Evolutionary conservation across 23 tunicate genomes (phyloP), one percentile per base, ranked within the genome.

Genomic region (Aplidium turbinatum): DNA sequence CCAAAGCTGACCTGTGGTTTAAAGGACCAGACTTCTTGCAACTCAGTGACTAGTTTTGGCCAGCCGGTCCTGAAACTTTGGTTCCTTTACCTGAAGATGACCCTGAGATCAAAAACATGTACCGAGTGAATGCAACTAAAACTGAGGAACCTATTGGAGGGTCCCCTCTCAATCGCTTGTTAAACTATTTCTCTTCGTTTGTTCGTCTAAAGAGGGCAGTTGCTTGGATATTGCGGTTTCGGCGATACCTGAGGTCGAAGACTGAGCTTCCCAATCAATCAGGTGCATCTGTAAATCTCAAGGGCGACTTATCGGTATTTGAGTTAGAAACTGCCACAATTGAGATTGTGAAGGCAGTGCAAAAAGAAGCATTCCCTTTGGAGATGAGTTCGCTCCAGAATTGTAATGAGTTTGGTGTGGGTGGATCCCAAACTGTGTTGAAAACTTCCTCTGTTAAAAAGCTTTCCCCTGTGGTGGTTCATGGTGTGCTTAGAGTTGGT

Each of bases 401-500:
- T 24, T 24, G 23, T 57, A 22, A 0, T 0, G 64, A 57, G 26
- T n/a, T n/a, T 19, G n/a, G 53, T 20, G n/a, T n/a, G n/a, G n/a
- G n/a, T n/a, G n/a, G n/a, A n/a, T n/a, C n/a, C n/a, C 13, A n/a
- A 18, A n/a, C 0, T 26, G 23, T 30, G 71, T 34, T 64, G n/a
- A 64, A 0, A 0, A 32, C 18, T 16, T 20, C 24, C 29, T 18
- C 71, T 16, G 16, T 63, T 13, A n/a, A 22, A 16, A 31, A 33
- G 24, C 45, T 63, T 0, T 22, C n/a, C 27, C 75, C 75, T 16
- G 20, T 69, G 11, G 29, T 18, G 13, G 75, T 69, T n/a, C 26
- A 69, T 40, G 75, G 75, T n/a, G 29, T 69, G 13, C 30, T 69
- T 18, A 9, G 16, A 18, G 75, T 69, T 19, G 75, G 75, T 9